Percentiles rank a stretch among this genome's conserved stretches.
Evolutionary conservation across 2,797 vertebrate species (phyloP).

Genomic region (Oreochromis grahami): DNA sequence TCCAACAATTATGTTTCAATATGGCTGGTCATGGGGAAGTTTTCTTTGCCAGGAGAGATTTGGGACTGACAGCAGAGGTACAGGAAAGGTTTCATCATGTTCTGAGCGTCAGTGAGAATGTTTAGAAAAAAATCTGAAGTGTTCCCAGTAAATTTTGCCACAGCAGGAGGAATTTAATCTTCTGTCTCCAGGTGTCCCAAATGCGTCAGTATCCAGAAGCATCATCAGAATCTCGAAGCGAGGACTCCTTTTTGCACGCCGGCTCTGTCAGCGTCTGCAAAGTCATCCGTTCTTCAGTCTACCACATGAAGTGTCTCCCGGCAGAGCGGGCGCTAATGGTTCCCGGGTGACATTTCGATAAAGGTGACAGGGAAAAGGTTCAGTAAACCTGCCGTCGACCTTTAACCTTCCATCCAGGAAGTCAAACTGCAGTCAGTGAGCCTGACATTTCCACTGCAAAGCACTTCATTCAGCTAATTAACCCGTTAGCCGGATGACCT

Average conservation of each 20-base stretch:
- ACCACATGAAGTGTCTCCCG: background rate
- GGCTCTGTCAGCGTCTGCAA: background rate
- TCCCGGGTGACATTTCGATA: conserved; percentile 77
- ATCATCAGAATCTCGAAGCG: background rate
- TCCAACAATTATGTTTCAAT: background rate
- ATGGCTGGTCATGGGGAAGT: background rate
- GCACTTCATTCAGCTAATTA: conserved; percentile 76
- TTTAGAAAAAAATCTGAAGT: background rate
- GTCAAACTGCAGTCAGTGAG: conserved; percentile 68
- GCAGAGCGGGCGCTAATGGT: conserved; percentile 34
- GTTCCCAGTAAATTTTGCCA: background rate
- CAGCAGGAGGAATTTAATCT: background rate
- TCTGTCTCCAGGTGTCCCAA: background rate
- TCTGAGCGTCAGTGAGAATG: background rate
- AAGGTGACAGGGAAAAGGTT: conserved; percentile 70
- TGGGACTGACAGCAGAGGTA: background rate
- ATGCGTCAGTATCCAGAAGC: background rate
- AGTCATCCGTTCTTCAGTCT: background rate
- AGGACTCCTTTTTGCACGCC: background rate
- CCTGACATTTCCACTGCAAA: conserved; percentile 74
- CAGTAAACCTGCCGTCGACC: conserved; percentile 57
- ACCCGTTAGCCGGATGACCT: conserved; percentile 64
- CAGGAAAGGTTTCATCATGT: background rate
- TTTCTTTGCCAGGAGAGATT: background rate
- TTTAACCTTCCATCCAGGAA: conserved; percentile 65